Evolutionary conservation across 2,888 invertebrate genomes (phyloP).

Genomic region (Dione juno): DNA sequence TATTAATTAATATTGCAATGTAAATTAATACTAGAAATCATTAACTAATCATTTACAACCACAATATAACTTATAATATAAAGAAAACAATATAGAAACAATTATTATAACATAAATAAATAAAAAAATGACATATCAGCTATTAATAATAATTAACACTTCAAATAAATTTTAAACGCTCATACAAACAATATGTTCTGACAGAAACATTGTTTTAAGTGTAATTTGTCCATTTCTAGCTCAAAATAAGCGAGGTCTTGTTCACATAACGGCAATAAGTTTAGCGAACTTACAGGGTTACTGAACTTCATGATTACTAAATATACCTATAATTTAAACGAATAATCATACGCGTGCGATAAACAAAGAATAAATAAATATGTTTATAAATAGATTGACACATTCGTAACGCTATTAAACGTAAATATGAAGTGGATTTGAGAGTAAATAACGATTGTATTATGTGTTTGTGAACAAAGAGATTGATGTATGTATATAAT

Average conservation of each 20-base stretch:
- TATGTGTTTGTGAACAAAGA: constrained; percentile 64
- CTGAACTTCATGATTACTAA: constrained; percentile 30
- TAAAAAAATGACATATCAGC: neutral
- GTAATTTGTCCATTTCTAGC: neutral
- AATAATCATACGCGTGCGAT: neutral
- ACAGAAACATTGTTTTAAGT: neutral
- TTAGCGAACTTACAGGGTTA: constrained; percentile 46
- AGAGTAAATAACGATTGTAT: constrained; percentile 10
- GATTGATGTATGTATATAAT: constrained; percentile 47
- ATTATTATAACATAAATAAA: neutral
- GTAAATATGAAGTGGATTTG: neutral
- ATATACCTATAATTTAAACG: neutral
- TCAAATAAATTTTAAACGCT: neutral
- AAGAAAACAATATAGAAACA: neutral
- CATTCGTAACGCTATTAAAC: neutral
- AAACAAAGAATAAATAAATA: constrained; percentile 8
- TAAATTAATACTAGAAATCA: neutral
- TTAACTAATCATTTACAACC: neutral
- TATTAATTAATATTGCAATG: neutral
- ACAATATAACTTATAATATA: neutral
- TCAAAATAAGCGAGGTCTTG: constrained; percentile 3
- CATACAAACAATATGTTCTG: neutral
- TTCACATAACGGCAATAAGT: constrained; percentile 48
- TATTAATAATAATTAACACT: neutral
- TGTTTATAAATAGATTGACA: neutral